Percentiles rank a stretch among this genome's conserved stretches.
Conservation (phyloP, 2,797 vertebrate species). For the Melanotaenia pygmaea region DNA sequence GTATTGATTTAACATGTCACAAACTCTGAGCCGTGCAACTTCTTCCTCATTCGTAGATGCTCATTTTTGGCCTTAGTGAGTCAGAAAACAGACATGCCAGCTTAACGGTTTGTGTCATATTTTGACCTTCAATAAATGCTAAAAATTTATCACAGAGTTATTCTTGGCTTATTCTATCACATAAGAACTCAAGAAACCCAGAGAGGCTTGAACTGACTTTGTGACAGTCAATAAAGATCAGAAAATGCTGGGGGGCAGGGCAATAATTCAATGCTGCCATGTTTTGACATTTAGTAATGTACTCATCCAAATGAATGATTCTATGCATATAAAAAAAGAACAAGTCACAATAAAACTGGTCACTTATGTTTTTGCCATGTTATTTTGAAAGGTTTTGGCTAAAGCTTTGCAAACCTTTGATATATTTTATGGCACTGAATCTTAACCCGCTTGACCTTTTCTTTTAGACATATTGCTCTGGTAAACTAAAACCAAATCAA, state of each 20-base stretch:
- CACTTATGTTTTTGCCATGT: not conserved
- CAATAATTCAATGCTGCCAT: conserved; percentile 10
- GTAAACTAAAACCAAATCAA: not conserved
- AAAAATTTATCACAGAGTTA: conserved; percentile 53
- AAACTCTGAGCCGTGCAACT: conserved; percentile 7
- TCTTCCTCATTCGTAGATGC: conserved; percentile 11
- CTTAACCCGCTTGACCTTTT: not conserved
- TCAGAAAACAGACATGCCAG: conserved; percentile 22
- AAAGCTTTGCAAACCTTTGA: not conserved
- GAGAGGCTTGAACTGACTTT: conserved; percentile 1
- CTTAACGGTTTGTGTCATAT: conserved; percentile 24
- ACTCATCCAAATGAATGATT: conserved; percentile 5
- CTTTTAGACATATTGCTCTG: conserved; percentile 1
- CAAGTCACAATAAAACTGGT: not conserved
- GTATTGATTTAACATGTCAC: conserved; percentile 48
- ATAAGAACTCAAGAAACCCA: conserved; percentile 22
- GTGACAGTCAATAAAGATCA: conserved; percentile 9
- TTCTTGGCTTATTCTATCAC: conserved; percentile 48
- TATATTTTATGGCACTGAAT: not conserved
- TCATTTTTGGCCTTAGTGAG: conserved; percentile 37
- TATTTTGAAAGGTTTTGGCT: not conserved
- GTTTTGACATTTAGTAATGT: not conserved
- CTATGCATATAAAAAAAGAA: not conserved
- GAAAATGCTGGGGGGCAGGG: conserved; percentile 6
- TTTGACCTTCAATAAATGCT: conserved; percentile 64